Evolutionary conservation across 1,140 invertebrate genomes (phyloP).

Genomic region (Sesamia nonagrioides): DNA sequence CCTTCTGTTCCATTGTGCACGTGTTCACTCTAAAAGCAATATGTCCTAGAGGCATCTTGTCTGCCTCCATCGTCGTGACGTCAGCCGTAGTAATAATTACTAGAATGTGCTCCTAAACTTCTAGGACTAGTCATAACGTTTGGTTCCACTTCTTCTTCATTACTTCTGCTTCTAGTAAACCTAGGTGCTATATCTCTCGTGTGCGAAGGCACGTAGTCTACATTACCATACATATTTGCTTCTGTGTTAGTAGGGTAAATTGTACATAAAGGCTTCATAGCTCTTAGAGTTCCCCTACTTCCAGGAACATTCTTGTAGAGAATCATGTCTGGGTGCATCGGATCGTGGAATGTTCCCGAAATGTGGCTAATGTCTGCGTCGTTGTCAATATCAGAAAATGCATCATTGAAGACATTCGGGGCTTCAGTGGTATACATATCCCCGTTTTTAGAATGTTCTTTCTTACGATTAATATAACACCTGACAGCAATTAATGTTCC

Average conservation of each 20-base stretch:
- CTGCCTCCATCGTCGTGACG: slow-evolving; percentile 65
- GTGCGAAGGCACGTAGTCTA: slow-evolving; percentile 76
- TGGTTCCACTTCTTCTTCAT: slow-evolving; percentile 65
- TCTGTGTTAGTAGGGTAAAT: slow-evolving; percentile 77
- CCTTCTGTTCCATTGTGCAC: slow-evolving; percentile 26
- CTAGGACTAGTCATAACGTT: slow-evolving; percentile 81
- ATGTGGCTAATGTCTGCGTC: slow-evolving; percentile 84
- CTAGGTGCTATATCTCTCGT: slow-evolving; percentile 67
- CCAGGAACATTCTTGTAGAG: slow-evolving; percentile 79
- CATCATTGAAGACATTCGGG: slow-evolving; percentile 84
- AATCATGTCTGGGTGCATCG: slow-evolving; percentile 84
- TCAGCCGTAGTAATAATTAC: slow-evolving; percentile 85
- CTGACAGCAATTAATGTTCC: slow-evolving; percentile 65
- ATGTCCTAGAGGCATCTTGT: slow-evolving; percentile 75
- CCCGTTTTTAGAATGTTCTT: slow-evolving; percentile 78
- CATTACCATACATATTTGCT: slow-evolving; percentile 83
- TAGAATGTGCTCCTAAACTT: slow-evolving; percentile 81
- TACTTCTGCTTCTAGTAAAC: slow-evolving; percentile 67
- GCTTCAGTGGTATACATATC: slow-evolving; percentile 85
- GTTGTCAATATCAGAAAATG: slow-evolving; percentile 84
- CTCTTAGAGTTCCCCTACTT: slow-evolving; percentile 72
- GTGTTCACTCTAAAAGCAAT: slow-evolving; percentile 72
- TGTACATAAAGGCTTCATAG: slow-evolving; percentile 82
- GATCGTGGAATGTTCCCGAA: slow-evolving; percentile 84
- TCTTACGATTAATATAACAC: slow-evolving; percentile 70